Conservation (phyloP, 2,113 vertebrate genomes). For the Ciconia maguari region DNA sequence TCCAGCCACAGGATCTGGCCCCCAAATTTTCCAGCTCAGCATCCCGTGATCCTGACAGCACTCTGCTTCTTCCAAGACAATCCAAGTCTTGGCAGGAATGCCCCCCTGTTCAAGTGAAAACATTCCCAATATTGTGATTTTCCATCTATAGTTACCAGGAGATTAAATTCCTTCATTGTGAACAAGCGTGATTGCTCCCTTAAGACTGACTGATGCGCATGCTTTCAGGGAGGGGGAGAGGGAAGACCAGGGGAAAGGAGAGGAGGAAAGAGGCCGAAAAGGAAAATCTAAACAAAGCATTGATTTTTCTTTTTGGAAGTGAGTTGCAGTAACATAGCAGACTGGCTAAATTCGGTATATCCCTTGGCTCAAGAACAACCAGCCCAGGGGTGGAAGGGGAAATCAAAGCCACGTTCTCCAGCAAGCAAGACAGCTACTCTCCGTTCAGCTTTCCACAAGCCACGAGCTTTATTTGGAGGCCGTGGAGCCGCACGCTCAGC, state of each 20-base stretch:
- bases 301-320: not conserved
- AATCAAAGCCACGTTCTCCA: not conserved
- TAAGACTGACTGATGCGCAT: not conserved
- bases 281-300: not conserved
- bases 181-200: not conserved
- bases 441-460: not conserved
- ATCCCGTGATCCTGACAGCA: not conserved
- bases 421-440: too few relatives aligned
- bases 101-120: not conserved
- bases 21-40: rapidly evolving
- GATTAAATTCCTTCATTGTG: not conserved
- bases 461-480: not conserved
- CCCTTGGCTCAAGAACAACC: not conserved
- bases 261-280: not conserved
- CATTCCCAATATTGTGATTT: not conserved
- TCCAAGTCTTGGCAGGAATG: not conserved
- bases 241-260: not conserved
- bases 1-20: not conserved
- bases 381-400: not conserved
- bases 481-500: not conserved
- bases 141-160: not conserved
- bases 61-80: not conserved
- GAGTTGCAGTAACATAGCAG: not conserved
- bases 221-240: not conserved
- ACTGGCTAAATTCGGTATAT: not conserved